Evolutionary conservation across 2,113 vertebrate genomes (phyloP).

Genomic region (Accipiter virgatus): DNA sequence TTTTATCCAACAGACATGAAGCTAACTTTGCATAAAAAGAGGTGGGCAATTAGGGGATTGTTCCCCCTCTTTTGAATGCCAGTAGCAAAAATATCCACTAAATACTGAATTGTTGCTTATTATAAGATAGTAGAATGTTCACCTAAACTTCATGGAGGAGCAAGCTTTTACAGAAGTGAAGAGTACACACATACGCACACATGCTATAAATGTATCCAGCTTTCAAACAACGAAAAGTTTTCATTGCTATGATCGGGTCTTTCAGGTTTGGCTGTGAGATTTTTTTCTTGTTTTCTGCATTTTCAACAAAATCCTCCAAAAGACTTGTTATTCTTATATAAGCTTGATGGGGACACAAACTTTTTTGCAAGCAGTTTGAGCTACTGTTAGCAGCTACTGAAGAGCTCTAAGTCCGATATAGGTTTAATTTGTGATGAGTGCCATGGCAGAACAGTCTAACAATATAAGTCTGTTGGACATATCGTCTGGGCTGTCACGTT

Average conservation of each 20-base stretch:
- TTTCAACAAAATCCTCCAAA: background rate
- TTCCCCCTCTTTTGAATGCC: background rate
- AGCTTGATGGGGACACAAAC: background rate
- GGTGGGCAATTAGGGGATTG: background rate
- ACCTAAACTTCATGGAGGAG: background rate
- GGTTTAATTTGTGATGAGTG: constrained; percentile 82
- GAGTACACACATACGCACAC: background rate
- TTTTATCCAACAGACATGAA: background rate
- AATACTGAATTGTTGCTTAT: background rate
- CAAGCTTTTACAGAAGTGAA: background rate
- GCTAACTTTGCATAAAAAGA: background rate
- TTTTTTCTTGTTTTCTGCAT: background rate
- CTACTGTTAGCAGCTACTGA: constrained; percentile 24
- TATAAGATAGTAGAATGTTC: background rate
- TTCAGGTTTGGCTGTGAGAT: background rate
- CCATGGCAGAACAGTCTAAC: constrained; percentile 80
- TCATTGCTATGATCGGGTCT: background rate
- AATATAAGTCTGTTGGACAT: constrained; percentile 91
- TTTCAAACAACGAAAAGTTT: background rate
- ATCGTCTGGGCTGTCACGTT: constrained; percentile 95
- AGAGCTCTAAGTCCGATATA: constrained; percentile 61
- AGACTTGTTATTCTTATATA: background rate
- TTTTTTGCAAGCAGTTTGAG: constrained; percentile 2
- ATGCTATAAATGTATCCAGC: background rate
- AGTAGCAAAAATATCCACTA: background rate